A percentile compares a stretch with the other conserved stretches of the same genome.
Evolutionary conservation across 1,140 invertebrate genomes (phyloP).

Genomic region (Geopemphigus sp.): DNA sequence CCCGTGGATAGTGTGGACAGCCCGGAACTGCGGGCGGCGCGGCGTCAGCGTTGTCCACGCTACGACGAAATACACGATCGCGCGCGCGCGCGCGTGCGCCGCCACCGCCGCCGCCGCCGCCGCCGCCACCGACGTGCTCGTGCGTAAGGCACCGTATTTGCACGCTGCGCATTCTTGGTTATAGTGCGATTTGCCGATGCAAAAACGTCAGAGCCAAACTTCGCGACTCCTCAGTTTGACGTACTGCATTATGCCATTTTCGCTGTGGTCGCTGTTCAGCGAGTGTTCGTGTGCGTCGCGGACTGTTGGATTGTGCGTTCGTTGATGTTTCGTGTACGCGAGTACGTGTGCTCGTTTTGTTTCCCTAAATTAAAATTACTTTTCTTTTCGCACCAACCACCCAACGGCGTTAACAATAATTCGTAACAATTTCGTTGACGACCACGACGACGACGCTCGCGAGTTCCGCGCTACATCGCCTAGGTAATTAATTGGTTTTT

Average conservation of each 20-base stretch:
- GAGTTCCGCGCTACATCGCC: too few relatives aligned
- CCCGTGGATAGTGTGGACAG: too few relatives aligned
- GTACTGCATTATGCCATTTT: slow-evolving; percentile 48
- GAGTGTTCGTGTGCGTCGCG: slow-evolving; percentile 38
- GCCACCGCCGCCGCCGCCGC: not conserved
- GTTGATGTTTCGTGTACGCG: not conserved
- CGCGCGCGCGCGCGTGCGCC: not conserved
- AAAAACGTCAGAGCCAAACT: slow-evolving; percentile 49
- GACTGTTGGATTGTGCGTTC: not conserved
- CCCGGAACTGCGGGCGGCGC: not conserved
- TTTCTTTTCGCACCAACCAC: too few relatives aligned
- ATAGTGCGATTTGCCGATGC: slow-evolving; percentile 38
- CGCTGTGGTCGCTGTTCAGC: slow-evolving; percentile 20
- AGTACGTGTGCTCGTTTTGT: not conserved
- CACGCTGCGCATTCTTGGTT: slow-evolving; percentile 7
- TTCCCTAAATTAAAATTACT: too few relatives aligned
- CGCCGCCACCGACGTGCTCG: not conserved
- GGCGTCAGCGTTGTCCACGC: not conserved
- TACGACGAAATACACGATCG: too few relatives aligned
- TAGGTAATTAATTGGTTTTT: too few relatives aligned
- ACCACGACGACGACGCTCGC: too few relatives aligned
- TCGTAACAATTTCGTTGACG: too few relatives aligned
- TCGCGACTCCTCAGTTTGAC: slow-evolving; percentile 42
- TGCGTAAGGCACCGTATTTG: not conserved
- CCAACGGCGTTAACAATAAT: too few relatives aligned